Evolutionary conservation across 2,888 invertebrate species (phyloP), one percentile per base, ranked within the genome.

Genomic region (Ommatoiulus sabulosus): DNA sequence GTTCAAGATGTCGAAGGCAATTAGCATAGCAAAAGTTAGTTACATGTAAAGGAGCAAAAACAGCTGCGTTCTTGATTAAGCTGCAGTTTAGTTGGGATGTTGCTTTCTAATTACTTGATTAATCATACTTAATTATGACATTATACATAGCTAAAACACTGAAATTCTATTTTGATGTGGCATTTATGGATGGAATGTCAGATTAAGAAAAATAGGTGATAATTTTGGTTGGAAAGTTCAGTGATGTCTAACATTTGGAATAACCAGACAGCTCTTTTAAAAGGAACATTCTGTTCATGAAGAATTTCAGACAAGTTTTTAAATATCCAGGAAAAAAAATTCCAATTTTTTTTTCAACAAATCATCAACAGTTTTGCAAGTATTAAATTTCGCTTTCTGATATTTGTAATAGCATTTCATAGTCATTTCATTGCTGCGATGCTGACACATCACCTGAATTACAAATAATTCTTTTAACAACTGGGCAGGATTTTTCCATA

Each of bases 21-120:
- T 72, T 72, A 72, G 72, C 72, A 72, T 72, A 24, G 72, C 72
- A 24, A 72, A 72, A 72, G 72, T 72, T 72, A 72, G 72, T 72
- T 24, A 35, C 35, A 35, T 35, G 35, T 35, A 72, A 72, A 72
- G 1, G 20, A 72, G 24, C 24, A 72, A 72, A 72, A 72, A 72
- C 8, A 10, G 24, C 72, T 24, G 72, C 72, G 12, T 17, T 72
- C 72, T 72, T 72, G 24, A 72, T 63, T 63, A 63, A 63, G 24
- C 24, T 72, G 72, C n/a, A 72, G 72, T 72, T 72, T 72, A 24
- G 72, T 72, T 72, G 63, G 72, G 24, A 10, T 24, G 0, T 12
- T 72, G 20, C 24, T 72, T 72, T 12, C 20, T 24, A 24, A 20
- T 72, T 6, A 24, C 20, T 20, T 15, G 6, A 24, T 8, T 72